Base-by-base conservation (phyloP, 2,113 vertebrate species). In the Daubentonia madagascariensis region DNA sequence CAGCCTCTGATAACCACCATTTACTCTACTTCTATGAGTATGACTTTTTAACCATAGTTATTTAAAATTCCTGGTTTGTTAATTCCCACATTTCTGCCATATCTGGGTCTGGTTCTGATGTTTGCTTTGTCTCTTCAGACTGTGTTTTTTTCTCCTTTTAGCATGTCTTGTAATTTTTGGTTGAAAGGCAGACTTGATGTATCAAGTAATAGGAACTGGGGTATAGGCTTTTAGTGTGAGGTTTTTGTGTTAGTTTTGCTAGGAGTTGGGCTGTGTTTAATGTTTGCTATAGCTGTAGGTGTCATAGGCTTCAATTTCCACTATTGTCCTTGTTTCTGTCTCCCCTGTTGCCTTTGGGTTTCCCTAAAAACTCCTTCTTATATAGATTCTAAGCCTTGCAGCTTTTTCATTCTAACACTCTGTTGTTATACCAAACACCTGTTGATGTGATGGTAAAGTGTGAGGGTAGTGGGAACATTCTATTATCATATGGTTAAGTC, bases 401-500 rank as follows among this genome's bases (percentile, higher is more conserved):
- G 43, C 65, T 80, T n/a, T 81, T 61, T 70, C 48, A 73, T n/a
- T 63, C 2, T 23, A 50, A 43, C 48, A 5, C n/a, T 13, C 11
- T 63, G 43, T 43, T 70, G 28, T 30, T 48, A 32, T 10, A 70
- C 18, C 40, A 65, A 75, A 43, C 2, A 12, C 65, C n/a, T 48
- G 1, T 14, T 5, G 43, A n/a, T 45, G 8, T 14, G 54, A 5
- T 22, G 28, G 50, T 23, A n/a, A 18, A 32, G 8, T 0, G 16
- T 32, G n/a, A 22, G 61, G 32, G 6, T 1, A 54, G n/a, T 20
- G 12, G 5, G 25, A 5, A 22, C 20, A 5, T 32, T 67, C 84
- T 75, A 23, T 67, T 4, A 40, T 50, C 67, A 45, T 48, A 2
- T 54, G 54, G 23, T 43, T n/a, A 70, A 68, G 45, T 43, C 63